These are phyloP conservation scores for Hepsetus odoe DNA, from an alignment of 2,113 vertebrate species.

Conservation along the genomic window DNA sequence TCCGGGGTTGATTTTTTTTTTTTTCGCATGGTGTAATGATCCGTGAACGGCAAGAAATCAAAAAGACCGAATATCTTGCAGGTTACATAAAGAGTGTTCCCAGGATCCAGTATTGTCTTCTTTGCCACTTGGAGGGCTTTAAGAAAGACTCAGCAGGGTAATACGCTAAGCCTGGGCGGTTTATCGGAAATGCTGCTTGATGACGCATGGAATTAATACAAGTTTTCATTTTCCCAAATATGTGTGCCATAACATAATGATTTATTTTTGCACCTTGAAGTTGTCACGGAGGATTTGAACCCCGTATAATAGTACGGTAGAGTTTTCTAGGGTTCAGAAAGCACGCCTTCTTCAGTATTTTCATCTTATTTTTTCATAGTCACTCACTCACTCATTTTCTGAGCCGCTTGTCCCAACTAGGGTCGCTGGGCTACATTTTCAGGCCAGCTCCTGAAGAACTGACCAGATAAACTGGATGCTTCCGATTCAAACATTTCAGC, in stretches of 20 bases:
- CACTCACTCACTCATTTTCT: no score
- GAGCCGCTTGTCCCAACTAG: no score
- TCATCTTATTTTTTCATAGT: no score
- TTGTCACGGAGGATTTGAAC: neutral
- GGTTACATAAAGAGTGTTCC: neutral
- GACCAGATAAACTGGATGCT: no score
- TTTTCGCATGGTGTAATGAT: neutral
- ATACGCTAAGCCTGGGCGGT: neutral
- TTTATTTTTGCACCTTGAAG: neutral
- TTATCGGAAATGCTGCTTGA: conserved; percentile 12
- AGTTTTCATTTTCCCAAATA: neutral
- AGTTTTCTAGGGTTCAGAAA: no score
- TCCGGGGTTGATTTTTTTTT: neutral
- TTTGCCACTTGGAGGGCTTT: neutral
- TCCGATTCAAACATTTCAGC: no score
- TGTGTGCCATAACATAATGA: neutral
- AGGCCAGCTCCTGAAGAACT: no score
- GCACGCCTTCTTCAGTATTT: no score
- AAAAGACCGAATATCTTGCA: neutral
- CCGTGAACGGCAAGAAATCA: neutral
- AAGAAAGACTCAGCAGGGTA: neutral
- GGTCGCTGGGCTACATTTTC: no score
- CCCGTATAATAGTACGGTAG: no score
- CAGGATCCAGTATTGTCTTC: neutral
- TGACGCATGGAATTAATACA: conserved; percentile 9